Base-by-base conservation (phyloP, 2,888 invertebrate genomes). In the Lithophane semibrunnea region DNA sequence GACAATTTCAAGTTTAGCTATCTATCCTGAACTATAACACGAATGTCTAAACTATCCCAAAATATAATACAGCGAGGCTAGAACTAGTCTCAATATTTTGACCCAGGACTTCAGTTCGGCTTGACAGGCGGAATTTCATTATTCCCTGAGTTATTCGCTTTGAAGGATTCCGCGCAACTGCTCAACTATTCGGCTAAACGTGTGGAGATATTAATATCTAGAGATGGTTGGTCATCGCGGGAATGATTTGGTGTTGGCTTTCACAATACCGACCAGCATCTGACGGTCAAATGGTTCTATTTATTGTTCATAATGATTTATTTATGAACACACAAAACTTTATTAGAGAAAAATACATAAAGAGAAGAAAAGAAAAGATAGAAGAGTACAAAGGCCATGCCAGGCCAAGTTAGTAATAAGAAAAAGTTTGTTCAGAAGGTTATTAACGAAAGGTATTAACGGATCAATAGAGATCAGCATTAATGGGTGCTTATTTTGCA, bases 81-180 rank as follows among this genome's bases (percentile, higher is more conserved):
- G 52, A 70, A 75, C 60, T 73, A 63, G 72, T 69, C 69, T 72
- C 66, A 74, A 75, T 75, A 84, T 82, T 86, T 70, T 44, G 60
- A 21, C 5, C 60, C 66, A 64, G 61, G 72, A 67, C 74, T 70
- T 72, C 42, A 77, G 63, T 65, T 12, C n/a, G 2, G 54, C 44
- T 71, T 75, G 82, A 84, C 79, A 58, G 29, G 73, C 56, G 84
- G 88, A 87, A 88, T 87, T 87, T 87, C 80, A 87, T 88, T 87
- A 87, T 82, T 58, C 79, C 37, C 67, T 10, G 61, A 69, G 77
- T 75, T 75, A 79, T 80, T 75, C 67, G 71, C 86, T 83, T 77
- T 86, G 79, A 80, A 72, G 73, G 61, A 74, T 77, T 58, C 67
- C 65, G 47, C 68, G 60, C 42, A 16, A 73, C 49, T 72, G 61